phyloP scores from a whole-genome alignment of 2,888 invertebrate genomes.

The Synergus gifuensis region DNA sequence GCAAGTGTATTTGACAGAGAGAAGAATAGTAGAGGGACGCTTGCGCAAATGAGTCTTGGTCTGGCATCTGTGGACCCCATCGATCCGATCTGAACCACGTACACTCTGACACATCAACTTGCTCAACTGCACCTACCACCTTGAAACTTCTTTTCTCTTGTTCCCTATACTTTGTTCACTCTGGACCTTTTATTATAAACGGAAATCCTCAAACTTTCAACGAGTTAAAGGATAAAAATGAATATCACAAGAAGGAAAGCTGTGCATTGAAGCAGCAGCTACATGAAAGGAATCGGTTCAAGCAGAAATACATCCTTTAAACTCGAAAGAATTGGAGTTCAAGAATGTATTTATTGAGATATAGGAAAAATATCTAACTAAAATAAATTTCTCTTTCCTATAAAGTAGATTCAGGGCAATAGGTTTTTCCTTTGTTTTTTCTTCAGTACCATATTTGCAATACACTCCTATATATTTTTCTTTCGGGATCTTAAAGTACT shows the following conservation, averaged over 20 bases:
- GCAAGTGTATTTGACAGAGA: slow-evolving; percentile 45
- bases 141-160: slow-evolving; percentile 43
- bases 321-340: not conserved
- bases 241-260: not conserved
- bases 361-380: not conserved
- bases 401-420: not conserved
- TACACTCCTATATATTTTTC: too few relatives aligned
- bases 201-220: not conserved
- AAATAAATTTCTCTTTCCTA: not conserved
- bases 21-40: slow-evolving; percentile 65
- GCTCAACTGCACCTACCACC: slow-evolving; percentile 47
- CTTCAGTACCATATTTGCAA: not conserved
- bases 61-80: slow-evolving; percentile 77
- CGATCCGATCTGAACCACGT: slow-evolving; percentile 67
- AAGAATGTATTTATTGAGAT: not conserved
- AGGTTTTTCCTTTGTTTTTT: not conserved
- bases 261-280: not conserved
- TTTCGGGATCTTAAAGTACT: too few relatives aligned
- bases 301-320: not conserved
- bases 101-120: slow-evolving; percentile 55
- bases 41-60: slow-evolving; percentile 70
- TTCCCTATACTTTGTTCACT: slow-evolving; percentile 22
- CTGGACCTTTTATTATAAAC: not conserved
- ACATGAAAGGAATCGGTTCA: not conserved
- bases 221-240: not conserved